These are phyloP conservation scores for Cinclus mexicanus DNA, from an alignment of 2,113 vertebrate species.

Conservation along the genomic window DNA sequence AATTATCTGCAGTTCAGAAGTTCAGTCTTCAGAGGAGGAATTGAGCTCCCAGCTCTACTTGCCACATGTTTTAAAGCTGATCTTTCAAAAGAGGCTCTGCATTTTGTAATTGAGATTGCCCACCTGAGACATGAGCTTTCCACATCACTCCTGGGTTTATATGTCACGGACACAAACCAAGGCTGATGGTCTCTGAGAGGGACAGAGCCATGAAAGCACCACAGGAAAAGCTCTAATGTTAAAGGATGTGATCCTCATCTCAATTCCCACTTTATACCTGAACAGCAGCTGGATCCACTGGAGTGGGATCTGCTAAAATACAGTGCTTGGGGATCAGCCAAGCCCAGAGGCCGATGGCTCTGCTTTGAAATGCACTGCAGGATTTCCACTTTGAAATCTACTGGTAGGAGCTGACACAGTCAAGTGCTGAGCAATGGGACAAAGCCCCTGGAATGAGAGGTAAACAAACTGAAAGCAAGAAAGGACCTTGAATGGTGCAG, in stretches of 20 bases:
- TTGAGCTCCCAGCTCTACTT: background rate
- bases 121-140: background rate
- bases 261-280: background rate
- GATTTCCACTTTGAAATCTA: background rate
- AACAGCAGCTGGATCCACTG: background rate
- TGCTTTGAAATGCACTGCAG: background rate
- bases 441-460: background rate
- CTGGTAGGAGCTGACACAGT: background rate
- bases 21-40: conserved; percentile 6
- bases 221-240: background rate
- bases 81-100: background rate
- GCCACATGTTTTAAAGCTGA: background rate
- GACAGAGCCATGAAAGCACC: rapidly evolving
- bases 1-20: conserved; percentile 20
- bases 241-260: background rate
- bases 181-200: background rate
- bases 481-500: background rate
- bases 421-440: background rate
- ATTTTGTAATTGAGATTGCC: background rate
- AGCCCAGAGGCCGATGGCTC: background rate
- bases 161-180: background rate
- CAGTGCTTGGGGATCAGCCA: background rate
- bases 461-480: background rate
- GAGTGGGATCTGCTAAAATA: background rate
- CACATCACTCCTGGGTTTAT: background rate